Conservation (phyloP, 2,797 vertebrate genomes). For the Sebastes flavidus region DNA sequence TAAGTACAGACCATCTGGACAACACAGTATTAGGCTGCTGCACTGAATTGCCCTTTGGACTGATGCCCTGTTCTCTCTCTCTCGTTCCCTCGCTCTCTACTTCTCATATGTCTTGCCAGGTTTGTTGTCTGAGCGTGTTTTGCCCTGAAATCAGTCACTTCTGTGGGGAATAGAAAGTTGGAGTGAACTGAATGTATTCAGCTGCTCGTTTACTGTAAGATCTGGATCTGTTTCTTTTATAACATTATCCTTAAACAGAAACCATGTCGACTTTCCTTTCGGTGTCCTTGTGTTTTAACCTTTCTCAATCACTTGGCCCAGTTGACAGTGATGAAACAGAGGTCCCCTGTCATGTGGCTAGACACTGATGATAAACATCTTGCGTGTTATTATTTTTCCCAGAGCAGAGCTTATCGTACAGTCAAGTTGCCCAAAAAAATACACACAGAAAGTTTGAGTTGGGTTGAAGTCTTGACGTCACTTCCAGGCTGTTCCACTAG, state of each 20-base stretch:
- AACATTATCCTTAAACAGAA: not conserved
- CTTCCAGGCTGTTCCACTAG: not conserved
- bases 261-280: slow-evolving; percentile 1
- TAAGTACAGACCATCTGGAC: slow-evolving; percentile 74
- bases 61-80: slow-evolving; percentile 41
- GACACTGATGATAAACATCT: slow-evolving; percentile 38
- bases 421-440: slow-evolving; percentile 13
- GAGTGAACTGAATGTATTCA: slow-evolving; percentile 34
- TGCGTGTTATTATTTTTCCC: slow-evolving; percentile 28
- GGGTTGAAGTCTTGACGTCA: slow-evolving; percentile 4
- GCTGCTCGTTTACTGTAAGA: slow-evolving; percentile 14
- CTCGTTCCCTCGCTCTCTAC: slow-evolving; percentile 20
- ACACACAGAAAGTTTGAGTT: slow-evolving; percentile 1
- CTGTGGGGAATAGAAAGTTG: slow-evolving; percentile 46
- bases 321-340: slow-evolving; percentile 31
- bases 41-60: slow-evolving; percentile 67
- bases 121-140: slow-evolving; percentile 64
- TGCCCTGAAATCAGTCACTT: slow-evolving; percentile 63
- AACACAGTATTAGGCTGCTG: slow-evolving; percentile 58
- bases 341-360: slow-evolving; percentile 19
- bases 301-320: slow-evolving; percentile 31
- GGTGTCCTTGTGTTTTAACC: slow-evolving; percentile 32
- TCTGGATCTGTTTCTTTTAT: slow-evolving; percentile 5
- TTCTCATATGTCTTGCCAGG: slow-evolving; percentile 66
- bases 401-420: slow-evolving; percentile 7